Evolutionary conservation across 2,888 invertebrate genomes (phyloP).

Genomic region (Patella caerulea): DNA sequence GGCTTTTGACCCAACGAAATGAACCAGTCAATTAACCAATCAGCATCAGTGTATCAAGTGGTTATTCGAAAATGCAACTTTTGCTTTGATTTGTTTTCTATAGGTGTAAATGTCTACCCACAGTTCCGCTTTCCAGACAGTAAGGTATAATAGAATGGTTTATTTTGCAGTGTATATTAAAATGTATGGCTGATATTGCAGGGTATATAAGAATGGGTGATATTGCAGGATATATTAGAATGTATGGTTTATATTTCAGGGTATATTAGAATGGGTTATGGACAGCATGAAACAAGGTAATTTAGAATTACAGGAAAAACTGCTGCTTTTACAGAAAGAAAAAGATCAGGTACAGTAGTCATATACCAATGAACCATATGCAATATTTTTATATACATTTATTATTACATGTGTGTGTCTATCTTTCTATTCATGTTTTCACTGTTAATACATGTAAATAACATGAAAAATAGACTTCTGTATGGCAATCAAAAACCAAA

Average conservation of each 20-base stretch:
- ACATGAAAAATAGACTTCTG: too few relatives aligned
- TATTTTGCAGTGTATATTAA: slow-evolving; percentile 34
- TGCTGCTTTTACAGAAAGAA: slow-evolving; percentile 63
- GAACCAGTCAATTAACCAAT: too few relatives aligned
- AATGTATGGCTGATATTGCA: slow-evolving; percentile 31
- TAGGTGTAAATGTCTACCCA: too few relatives aligned
- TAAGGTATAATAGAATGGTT: too few relatives aligned
- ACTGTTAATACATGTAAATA: too few relatives aligned
- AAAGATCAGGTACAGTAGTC: slow-evolving; percentile 61
- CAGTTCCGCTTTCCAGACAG: too few relatives aligned
- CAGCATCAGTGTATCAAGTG: too few relatives aligned
- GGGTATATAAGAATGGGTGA: slow-evolving; percentile 69
- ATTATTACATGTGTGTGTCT: not conserved
- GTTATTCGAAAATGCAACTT: too few relatives aligned
- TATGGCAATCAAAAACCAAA: too few relatives aligned
- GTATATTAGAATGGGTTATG: slow-evolving; percentile 69
- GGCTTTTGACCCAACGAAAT: too few relatives aligned
- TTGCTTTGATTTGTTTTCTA: too few relatives aligned
- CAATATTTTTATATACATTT: not conserved
- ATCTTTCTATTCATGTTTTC: not conserved
- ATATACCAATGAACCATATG: not conserved
- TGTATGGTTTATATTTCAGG: slow-evolving; percentile 46
- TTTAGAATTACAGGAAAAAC: slow-evolving; percentile 63
- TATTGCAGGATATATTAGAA: slow-evolving; percentile 18
- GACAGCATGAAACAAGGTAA: slow-evolving; percentile 65